These are phyloP conservation scores for Malthinus flaveolus DNA, from an alignment of 2,888 invertebrate genomes.

Conservation along the genomic window DNA sequence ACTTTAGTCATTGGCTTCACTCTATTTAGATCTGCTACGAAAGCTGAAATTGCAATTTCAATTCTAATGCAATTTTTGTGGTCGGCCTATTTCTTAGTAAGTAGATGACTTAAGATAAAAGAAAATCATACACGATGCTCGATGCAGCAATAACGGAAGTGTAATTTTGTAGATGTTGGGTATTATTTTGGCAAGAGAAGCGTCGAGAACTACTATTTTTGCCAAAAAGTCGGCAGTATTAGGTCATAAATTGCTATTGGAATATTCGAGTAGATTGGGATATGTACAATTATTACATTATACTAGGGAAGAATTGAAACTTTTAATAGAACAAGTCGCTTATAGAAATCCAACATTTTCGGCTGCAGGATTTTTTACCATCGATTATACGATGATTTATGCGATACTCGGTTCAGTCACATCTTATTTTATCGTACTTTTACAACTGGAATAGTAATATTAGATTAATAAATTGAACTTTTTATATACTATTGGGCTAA, in stretches of 20 bases:
- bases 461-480: too few species aligned
- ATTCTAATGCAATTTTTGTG: slow-evolving; percentile 7
- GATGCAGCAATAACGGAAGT: too few species aligned
- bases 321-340: slow-evolving; percentile 13
- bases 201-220: background rate
- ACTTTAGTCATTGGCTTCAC: slow-evolving; percentile 11
- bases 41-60: slow-evolving; percentile 1
- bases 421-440: slow-evolving; percentile 29
- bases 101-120: too few species aligned
- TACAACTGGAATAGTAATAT: slow-evolving; percentile 15
- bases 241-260: slow-evolving; percentile 6
- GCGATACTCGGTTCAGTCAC: slow-evolving; percentile 24
- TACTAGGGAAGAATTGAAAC: slow-evolving; percentile 8
- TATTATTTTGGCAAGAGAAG: slow-evolving; percentile 2
- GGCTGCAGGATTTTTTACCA: slow-evolving; percentile 28
- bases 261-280: slow-evolving; percentile 6
- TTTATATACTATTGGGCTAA: too few species aligned
- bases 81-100: slow-evolving; percentile 14
- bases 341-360: slow-evolving; percentile 20
- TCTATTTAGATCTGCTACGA: background rate
- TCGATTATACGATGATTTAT: slow-evolving; percentile 27
- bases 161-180: slow-evolving; percentile 13
- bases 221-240: slow-evolving; percentile 1
- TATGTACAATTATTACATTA: background rate
- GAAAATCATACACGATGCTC: too few species aligned